Conservation (phyloP, 2,888 invertebrate genomes). For the Yponomeuta sedellus region DNA sequence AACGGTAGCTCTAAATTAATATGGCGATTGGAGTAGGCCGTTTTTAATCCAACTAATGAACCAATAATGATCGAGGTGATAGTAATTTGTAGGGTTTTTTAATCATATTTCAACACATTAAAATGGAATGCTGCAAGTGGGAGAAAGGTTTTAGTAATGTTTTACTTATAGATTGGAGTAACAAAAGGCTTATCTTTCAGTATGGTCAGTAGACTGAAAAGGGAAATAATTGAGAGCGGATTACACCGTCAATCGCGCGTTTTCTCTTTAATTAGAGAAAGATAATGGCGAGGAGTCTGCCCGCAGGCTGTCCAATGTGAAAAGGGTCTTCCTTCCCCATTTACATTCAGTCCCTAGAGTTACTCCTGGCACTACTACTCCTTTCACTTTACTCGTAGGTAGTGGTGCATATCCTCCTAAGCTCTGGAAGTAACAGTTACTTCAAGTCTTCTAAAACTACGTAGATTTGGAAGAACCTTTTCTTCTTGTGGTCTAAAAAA, state of each 20-base stretch:
- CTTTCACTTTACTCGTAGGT: background rate
- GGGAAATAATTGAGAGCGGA: conserved; percentile 13
- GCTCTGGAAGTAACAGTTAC: no score
- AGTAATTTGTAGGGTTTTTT: background rate
- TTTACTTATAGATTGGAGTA: background rate
- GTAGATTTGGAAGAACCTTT: no score
- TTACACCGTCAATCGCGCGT: conserved; percentile 13
- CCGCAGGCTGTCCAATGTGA: background rate
- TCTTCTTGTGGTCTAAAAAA: no score
- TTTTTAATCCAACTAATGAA: background rate
- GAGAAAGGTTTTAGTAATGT: no score
- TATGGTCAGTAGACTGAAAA: conserved; percentile 8
- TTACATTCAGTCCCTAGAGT: background rate
- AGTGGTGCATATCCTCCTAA: no score
- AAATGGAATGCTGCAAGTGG: no score
- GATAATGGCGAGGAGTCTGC: background rate
- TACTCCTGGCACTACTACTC: background rate
- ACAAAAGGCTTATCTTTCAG: background rate
- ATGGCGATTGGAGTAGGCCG: conserved; percentile 8
- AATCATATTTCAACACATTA: background rate
- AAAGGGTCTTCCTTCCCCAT: background rate
- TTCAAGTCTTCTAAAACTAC: no score
- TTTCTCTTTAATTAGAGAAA: conserved; percentile 25
- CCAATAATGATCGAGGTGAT: background rate
- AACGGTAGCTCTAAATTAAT: conserved; percentile 21